phyloP scores from a whole-genome alignment of 2,113 vertebrate species.

The Sula dactylatra region DNA sequence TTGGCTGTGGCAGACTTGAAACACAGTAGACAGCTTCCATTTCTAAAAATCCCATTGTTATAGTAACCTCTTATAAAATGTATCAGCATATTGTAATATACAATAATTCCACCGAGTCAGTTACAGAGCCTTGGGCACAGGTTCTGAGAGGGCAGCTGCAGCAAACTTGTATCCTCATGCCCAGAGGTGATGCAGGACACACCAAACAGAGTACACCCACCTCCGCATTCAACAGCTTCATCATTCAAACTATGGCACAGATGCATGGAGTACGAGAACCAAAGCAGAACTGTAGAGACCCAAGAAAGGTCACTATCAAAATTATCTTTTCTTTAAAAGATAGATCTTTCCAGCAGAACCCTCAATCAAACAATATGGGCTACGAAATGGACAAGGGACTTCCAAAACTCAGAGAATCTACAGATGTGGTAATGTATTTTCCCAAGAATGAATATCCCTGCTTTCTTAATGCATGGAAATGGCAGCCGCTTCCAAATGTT shows the following conservation, averaged over 20 bases:
- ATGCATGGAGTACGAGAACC: accelerated
- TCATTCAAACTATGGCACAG: neutral
- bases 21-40: neutral
- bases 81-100: neutral
- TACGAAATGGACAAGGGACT: neutral
- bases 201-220: neutral
- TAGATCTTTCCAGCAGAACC: neutral
- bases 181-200: neutral
- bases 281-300: neutral
- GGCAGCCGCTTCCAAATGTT: neutral
- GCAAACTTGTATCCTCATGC: accelerated
- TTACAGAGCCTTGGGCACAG: neutral
- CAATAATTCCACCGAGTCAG: neutral
- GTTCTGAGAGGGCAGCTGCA: neutral
- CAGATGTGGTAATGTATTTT: neutral
- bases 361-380: accelerated
- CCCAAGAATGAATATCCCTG: neutral
- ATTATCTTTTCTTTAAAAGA: neutral
- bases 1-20: neutral
- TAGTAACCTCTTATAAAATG: neutral
- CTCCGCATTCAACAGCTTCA: neutral
- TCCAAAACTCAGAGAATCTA: neutral
- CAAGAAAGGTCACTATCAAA: neutral
- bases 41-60: neutral
- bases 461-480: neutral